These are phyloP conservation scores for Myiotriccus ornatus DNA, from an alignment of 2,797 vertebrate genomes.

Conservation along the genomic window DNA sequence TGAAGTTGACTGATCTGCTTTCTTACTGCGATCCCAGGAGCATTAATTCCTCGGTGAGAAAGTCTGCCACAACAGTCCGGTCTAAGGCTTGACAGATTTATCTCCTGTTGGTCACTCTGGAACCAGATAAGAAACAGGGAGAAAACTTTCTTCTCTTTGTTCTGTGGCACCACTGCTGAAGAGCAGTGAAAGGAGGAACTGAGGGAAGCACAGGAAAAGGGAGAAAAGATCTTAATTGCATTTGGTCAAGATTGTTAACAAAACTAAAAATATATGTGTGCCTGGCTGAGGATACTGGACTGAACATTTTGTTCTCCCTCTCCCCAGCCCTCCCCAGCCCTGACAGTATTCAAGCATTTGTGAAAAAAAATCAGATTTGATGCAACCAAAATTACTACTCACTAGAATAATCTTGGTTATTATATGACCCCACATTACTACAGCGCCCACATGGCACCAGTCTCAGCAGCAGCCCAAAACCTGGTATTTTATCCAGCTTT, in stretches of 20 bases:
- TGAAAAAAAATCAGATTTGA: neutral
- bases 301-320: neutral
- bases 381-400: neutral
- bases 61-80: neutral
- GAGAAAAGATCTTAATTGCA: neutral
- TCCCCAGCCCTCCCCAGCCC: neutral
- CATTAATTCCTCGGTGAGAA: neutral
- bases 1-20: neutral
- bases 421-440: neutral
- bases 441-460: neutral
- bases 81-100: neutral
- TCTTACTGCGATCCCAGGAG: neutral
- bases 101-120: neutral
- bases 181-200: neutral
- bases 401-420: neutral
- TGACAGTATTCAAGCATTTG: fast-evolving
- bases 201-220: neutral
- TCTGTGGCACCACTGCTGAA: neutral
- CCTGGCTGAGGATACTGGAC: neutral
- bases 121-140: neutral
- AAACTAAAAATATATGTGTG: fast-evolving
- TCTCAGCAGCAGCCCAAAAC: neutral
- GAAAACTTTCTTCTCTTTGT: neutral
- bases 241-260: neutral
- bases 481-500: neutral